Evolutionary conservation across 2,113 vertebrate genomes (phyloP).

Genomic region (Microcebus griseorufus): DNA sequence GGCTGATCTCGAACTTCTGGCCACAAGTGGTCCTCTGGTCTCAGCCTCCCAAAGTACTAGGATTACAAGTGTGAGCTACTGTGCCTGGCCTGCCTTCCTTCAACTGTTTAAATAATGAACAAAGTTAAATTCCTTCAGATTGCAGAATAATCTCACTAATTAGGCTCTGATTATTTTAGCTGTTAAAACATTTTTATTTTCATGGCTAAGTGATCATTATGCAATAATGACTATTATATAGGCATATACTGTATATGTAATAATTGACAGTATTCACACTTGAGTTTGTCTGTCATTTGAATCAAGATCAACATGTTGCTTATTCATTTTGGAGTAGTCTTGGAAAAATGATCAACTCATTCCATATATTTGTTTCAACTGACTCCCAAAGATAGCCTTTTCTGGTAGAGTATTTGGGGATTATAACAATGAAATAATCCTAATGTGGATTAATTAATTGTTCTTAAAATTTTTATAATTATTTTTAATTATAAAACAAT

Average conservation of each 20-base stretch:
- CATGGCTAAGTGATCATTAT: slow-evolving; percentile 20
- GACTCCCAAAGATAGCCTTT: slow-evolving; percentile 5
- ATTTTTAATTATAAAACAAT: slow-evolving; percentile 2
- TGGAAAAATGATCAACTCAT: slow-evolving; percentile 3
- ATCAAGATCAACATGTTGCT: neutral
- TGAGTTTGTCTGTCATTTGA: slow-evolving; percentile 20
- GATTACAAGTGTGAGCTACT: too few species aligned
- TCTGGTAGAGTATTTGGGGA: neutral
- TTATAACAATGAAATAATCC: neutral
- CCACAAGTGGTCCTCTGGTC: too few species aligned
- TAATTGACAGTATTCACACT: neutral
- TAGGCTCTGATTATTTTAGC: neutral
- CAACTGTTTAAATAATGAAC: neutral
- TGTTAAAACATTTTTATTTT: slow-evolving; percentile 31
- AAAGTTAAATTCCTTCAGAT: neutral
- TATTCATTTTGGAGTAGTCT: slow-evolving; percentile 16
- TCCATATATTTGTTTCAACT: neutral
- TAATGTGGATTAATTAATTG: neutral
- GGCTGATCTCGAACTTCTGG: too few species aligned
- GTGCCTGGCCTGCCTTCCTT: neutral
- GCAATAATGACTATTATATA: neutral
- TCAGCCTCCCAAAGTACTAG: too few species aligned
- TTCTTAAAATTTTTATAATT: slow-evolving; percentile 26
- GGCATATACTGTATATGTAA: neutral
- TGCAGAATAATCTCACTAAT: neutral